These are phyloP conservation scores for Epiblema foenella DNA, from an alignment of 2,888 invertebrate genomes.

Conservation along the genomic window DNA sequence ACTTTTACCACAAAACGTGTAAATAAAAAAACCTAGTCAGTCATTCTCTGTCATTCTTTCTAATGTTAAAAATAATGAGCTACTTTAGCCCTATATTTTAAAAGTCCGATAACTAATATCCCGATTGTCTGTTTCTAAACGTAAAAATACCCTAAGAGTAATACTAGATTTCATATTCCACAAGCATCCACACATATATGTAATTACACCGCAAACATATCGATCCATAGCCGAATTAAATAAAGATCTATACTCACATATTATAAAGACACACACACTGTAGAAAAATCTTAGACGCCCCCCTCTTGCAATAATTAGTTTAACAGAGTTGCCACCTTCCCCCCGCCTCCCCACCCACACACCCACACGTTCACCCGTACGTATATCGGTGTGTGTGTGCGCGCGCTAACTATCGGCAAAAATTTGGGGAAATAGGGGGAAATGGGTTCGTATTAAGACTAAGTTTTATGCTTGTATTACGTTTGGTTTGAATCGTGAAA, in stretches of 20 bases:
- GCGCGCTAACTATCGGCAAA: slow-evolving; percentile 42
- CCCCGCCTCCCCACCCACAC: slow-evolving; percentile 26
- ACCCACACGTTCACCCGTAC: slow-evolving; percentile 5
- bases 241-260: slow-evolving; percentile 38
- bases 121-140: neutral
- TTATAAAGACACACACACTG: slow-evolving; percentile 55
- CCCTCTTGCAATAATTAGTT: slow-evolving; percentile 69
- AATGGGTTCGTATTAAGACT: slow-evolving; percentile 40
- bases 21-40: too few relatives aligned
- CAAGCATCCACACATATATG: neutral
- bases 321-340: slow-evolving; percentile 56
- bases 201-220: slow-evolving; percentile 22
- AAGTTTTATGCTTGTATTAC: slow-evolving; percentile 39
- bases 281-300: slow-evolving; percentile 67
- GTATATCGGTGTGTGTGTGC: slow-evolving; percentile 17
- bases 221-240: slow-evolving; percentile 38
- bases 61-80: too few relatives aligned
- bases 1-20: too few relatives aligned
- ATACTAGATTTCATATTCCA: neutral
- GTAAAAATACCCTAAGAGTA: neutral
- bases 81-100: too few relatives aligned
- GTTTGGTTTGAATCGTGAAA: slow-evolving; percentile 21
- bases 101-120: too few relatives aligned
- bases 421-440: slow-evolving; percentile 42
- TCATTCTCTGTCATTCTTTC: too few relatives aligned